Base-by-base conservation (phyloP, 2,888 invertebrate species). In the Leucozona laternaria region DNA sequence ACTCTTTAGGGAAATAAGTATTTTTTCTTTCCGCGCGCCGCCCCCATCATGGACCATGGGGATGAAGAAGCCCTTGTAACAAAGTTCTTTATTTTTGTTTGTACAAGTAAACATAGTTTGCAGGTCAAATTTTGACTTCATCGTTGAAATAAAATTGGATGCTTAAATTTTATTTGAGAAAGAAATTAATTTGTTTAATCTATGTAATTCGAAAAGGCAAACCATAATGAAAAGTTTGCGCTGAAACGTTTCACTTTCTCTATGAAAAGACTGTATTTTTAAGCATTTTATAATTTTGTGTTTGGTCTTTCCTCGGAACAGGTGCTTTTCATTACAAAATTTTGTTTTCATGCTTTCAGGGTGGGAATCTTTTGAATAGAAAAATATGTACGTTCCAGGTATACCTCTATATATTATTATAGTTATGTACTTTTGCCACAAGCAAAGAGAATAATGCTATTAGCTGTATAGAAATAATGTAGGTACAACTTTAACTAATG, bases 101-200 rank as follows among this genome's bases (percentile, higher is more conserved):
- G 20, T 31, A 48, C 48, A 68, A 53, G n/a, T n/a, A n/a, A n/a
- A n/a, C n/a, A n/a, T n/a, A n/a, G 28, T 53, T 68, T 45, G 22
- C 68, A 68, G 68, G 50, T 68, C 53, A 45, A 68, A 68, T 68
- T 68, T 68, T 53, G 37, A 53, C 68, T 53, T 53, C 68, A 68
- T 68, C 68, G 53, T 68, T 48, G 17, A 68, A 68, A 53, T 68
- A 37, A 68, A 68, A 37, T 50, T 53, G 53, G 53, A 37, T 68
- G 53, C 53, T 68, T 68, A 37, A 68, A 50, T 68, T 53, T 68
- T 53, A 68, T 68, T 68, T 68, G 68, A 68, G 53, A 37, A 53
- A 13, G 48, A 43, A 48, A 68, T 53, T 68, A 68, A 68, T 68
- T 68, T 68, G 53, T 68, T 53, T 53, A 68, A 68, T 68, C 68